Evolutionary conservation across 2,888 invertebrate genomes (phyloP).

Genomic region (Drosophila lutescens): DNA sequence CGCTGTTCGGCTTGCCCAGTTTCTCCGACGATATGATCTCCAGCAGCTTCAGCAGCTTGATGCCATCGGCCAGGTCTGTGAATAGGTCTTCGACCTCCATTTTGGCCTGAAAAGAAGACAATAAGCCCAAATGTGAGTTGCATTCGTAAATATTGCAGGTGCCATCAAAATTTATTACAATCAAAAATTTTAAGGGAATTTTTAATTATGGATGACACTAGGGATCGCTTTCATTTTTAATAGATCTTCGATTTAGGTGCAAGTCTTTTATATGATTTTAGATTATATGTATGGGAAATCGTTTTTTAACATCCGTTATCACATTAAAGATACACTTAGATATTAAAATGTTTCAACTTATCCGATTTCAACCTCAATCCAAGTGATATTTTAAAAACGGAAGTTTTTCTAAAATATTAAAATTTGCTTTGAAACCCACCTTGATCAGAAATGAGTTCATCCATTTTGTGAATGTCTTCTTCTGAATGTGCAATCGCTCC

Average conservation of each 20-base stretch:
- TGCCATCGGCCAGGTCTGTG: slow-evolving; percentile 97
- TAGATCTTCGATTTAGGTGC: too few species aligned
- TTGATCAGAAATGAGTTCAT: slow-evolving; percentile 98
- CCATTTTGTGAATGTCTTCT: slow-evolving; percentile 99
- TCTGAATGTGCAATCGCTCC: slow-evolving; percentile 98
- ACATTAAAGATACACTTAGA: too few species aligned
- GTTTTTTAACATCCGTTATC: too few species aligned
- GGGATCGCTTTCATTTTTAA: slow-evolving; percentile 9
- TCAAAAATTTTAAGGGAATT: slow-evolving; percentile 21
- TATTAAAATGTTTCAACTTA: too few species aligned
- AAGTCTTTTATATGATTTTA: too few species aligned
- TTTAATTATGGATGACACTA: background rate
- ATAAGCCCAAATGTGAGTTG: slow-evolving; percentile 21
- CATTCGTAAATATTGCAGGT: slow-evolving; percentile 11
- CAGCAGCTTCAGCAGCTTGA: slow-evolving; percentile 94
- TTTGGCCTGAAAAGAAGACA: slow-evolving; percentile 89
- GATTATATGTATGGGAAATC: too few species aligned
- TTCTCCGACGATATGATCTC: slow-evolving; percentile 99
- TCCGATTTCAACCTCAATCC: too few species aligned
- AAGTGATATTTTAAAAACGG: too few species aligned
- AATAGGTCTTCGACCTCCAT: slow-evolving; percentile 99
- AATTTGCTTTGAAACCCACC: slow-evolving; percentile 85
- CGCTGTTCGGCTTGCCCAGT: slow-evolving; percentile 97
- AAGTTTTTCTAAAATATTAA: too few species aligned
- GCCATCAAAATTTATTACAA: slow-evolving; percentile 14